Base-by-base conservation (phyloP, 2,797 vertebrate genomes). In the Arctocebus calabarensis region DNA sequence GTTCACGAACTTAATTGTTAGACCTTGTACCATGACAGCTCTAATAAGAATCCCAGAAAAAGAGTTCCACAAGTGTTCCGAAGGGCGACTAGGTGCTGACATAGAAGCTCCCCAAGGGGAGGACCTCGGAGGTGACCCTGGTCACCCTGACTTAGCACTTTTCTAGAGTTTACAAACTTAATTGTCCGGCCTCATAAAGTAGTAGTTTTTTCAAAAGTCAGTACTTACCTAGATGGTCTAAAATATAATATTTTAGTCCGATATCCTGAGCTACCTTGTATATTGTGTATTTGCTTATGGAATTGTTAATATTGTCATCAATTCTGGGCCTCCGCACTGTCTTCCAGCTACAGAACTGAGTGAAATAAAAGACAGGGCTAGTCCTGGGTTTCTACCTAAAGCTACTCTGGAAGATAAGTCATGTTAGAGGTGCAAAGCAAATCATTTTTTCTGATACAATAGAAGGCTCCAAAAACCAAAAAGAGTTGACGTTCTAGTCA, bases 221-320 rank as follows among this genome's bases (percentile, higher is more conserved):
- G 0, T 82, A 62, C 74, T 86, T 74, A 78, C 37, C 40, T 37
- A 83, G 59, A 52, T 62, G 40, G 1, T 70, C 27, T 89, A 37
- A 55, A 90, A 82, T 68, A n/a, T 17, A n/a, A 16, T 64, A 40
- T 19, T 68, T 5, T 6, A 94, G 29, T 45, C 23, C 43, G 48
- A 61, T 84, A 7, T 57, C 73, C 79, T 90, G 61, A 29, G 3
- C 20, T 23, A 37, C 19, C 17, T 20, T 64, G 32, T 22, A 73
- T n/a, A 27, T 32, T 8, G 22, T 71, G 2, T 6, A 40, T 4
- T 22, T 75, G 29, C 71, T 34, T n/a, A 59, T 64, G 8, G 23
- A 91, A 88, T 8, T 94, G 84, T 90, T 77, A 68, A 57, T 78
- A 88, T 83, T 90, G 7, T 37, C 37, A 64, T 87, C 12, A 5